Base-by-base conservation (phyloP, 2,797 vertebrate genomes). In the Phoxinus dragarum region DNA sequence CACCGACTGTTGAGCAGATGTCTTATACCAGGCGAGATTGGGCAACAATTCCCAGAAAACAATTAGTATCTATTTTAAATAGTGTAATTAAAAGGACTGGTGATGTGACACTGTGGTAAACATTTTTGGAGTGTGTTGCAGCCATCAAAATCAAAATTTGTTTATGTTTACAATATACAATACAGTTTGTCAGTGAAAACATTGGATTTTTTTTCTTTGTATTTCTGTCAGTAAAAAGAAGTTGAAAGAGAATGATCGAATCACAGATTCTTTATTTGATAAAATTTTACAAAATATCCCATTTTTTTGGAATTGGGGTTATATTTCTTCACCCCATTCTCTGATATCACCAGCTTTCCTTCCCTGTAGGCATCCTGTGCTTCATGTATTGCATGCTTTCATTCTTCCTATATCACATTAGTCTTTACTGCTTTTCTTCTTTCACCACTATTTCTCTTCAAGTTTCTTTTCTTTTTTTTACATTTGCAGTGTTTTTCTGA, bases 401-500 rank as follows among this genome's bases (percentile, higher is more conserved):
- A 36, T 79, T 71, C 38, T 67, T 27, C 14, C 31, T 54, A 17
- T n/a, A 36, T 49, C 21, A 61, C 12, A 44, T 78, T 52, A 52
- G 21, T 14, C 27, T 83, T 64, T 56, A 36, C 74, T 36, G 36
- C 14, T 27, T 71, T 72, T 71, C 38, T 84, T 31, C 21, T 66
- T 67, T 68, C 61, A 54, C 16, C 34, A n/a, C 47, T 44, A 8
- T 77, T 67, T 52, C n/a, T 64, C 42, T 23, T 31, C 6, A 59
- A 59, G 21, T 59, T 59, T 21, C 38, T 64, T 16, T 42, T 11
- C 2, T 77, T 3, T 31, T 9, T 71, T 40, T n/a, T 7, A 82
- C n/a, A 44, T 42, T 82, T 82, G n/a, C 10, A 31, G 52, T 40
- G 17, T 21, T 68, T 84, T 67, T 69, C 36, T 31, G 64, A 78